Evolutionary conservation across 2,113 vertebrate species (phyloP).

Genomic region (Gallinago paraguaiae): DNA sequence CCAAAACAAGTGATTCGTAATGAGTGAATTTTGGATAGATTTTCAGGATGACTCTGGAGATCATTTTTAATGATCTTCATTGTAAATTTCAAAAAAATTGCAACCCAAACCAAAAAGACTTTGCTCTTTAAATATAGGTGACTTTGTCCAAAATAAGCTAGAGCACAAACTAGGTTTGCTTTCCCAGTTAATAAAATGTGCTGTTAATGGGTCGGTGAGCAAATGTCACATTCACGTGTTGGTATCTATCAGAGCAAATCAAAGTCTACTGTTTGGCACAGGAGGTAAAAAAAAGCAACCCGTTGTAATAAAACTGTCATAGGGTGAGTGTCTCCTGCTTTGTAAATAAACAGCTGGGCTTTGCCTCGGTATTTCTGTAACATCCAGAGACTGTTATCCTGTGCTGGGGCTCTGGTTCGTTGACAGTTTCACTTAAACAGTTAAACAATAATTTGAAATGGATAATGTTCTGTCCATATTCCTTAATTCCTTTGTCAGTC

Average conservation of each 20-base stretch:
- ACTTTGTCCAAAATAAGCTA: slow-evolving; percentile 3
- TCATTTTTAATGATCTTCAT: not conserved
- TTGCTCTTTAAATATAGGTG: not conserved
- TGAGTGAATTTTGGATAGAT: not conserved
- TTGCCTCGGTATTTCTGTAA: too few species aligned
- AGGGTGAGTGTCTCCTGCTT: slow-evolving; percentile 68
- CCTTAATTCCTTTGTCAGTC: not conserved
- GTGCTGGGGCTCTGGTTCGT: too few species aligned
- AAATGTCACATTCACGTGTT: slow-evolving; percentile 22
- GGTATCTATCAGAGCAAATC: slow-evolving; percentile 58
- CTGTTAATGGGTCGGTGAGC: not conserved
- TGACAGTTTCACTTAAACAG: slow-evolving; percentile 63
- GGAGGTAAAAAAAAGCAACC: slow-evolving; percentile 44
- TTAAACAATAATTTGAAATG: slow-evolving; percentile 47
- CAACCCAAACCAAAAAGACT: not conserved
- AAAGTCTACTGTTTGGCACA: slow-evolving; percentile 59
- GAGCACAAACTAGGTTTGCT: not conserved
- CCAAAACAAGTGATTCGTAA: not conserved
- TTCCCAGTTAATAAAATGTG: not conserved
- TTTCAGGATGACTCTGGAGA: not conserved
- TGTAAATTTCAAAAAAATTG: not conserved
- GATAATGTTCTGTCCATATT: not conserved
- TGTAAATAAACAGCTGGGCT: not conserved
- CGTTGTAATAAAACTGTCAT: slow-evolving; percentile 58
- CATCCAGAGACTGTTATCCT: too few species aligned